Evolutionary conservation across 2,888 invertebrate genomes (phyloP), one percentile per base, ranked within the genome.

Genomic region (Nebria salina): DNA sequence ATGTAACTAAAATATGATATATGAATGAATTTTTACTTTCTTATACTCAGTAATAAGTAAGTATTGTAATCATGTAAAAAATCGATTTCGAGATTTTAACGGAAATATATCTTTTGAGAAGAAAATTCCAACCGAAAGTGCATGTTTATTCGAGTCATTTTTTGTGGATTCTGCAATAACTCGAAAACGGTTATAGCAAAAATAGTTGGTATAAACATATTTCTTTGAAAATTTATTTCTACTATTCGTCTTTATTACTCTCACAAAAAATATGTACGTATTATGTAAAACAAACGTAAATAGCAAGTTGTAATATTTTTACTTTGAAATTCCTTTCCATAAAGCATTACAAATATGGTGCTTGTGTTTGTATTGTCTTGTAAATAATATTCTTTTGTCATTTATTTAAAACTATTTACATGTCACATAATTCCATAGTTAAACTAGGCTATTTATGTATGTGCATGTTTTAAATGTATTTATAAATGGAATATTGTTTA

Each of bases 311-410:
- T 13, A 13, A 13, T 54, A 54, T 54, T 54, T 54, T 54, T 11
- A 54, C 13, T 54, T 54, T 54, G 8, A 54, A 8, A 54, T 54
- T 6, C 54, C 54, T 54, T 2, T 54, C 8, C 5, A 70, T 70
- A 70, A 20, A 15, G 20, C 70, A 26, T 26, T 3, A 11, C 15
- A 70, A 70, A 70, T 70, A 70, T 25, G 8, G 54, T 66, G 34
- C 9, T 15, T 70, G 20, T 70, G 34, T 70, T 70, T 70, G 34
- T 70, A 25, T 78, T 78, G 78, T 78, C 78, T 72, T 78, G 20
- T 65, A 78, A 72, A 15, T 64, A 72, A 73, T 42, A 78, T 78
- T 78, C 78, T 78, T 78, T 78, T 78, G 78, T 78, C 34, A 76
- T 76, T 70, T 70, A 70, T 26, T 77, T 72, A 25, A 72, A 65